Evolutionary conservation across 2,888 invertebrate genomes (phyloP), one percentile per base, ranked within the genome.

Genomic region (Cynaeus angustus): DNA sequence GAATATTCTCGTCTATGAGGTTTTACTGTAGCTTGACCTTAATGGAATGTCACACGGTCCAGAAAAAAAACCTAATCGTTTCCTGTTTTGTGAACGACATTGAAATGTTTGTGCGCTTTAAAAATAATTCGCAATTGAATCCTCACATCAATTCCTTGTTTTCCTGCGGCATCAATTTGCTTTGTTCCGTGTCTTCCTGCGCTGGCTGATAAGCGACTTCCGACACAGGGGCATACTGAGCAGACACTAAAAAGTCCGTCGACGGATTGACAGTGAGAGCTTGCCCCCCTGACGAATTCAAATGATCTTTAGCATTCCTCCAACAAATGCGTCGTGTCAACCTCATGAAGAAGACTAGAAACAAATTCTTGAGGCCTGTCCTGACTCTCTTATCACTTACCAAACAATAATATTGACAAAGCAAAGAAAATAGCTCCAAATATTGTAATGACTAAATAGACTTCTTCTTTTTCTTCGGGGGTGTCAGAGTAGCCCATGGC

Each of bases 171-270:
- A 93, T 92, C 79, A 93, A 87, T 83, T 92, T 92, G 80, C 92
- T 88, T 81, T 91, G 90, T 81, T 93, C 92, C 74, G 88, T 88
- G 88, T 92, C 85, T 87, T 87, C 91, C 9, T 89, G 88, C 1
- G 90, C 88, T 48, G 92, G 91, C 75, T 86, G 87, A 77, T 87
- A 87, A 16, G 86, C 84, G 9, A 92, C 89, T 84, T 93, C 93
- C 37, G 92, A 89, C 12, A 92, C 91, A 0, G 92, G 92, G 50
- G 91, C 92, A 85, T 93, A 92, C 85, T 92, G 92, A 30, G 92
- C 92, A 0, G 91, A 89, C 55, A 93, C 92, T 75, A 93, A 86
- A 30, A 92, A 89, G 86, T 93, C 93, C 33, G 92, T 93, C 50
- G 92, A 92, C 55, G 93, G 93, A 85, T 92, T 92, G 62, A 92